Percentiles rank a stretch among this genome's conserved stretches.
Conservation (phyloP, 35 echinoderm and acorn worm species). For the Heliocidaris tuberculata region DNA sequence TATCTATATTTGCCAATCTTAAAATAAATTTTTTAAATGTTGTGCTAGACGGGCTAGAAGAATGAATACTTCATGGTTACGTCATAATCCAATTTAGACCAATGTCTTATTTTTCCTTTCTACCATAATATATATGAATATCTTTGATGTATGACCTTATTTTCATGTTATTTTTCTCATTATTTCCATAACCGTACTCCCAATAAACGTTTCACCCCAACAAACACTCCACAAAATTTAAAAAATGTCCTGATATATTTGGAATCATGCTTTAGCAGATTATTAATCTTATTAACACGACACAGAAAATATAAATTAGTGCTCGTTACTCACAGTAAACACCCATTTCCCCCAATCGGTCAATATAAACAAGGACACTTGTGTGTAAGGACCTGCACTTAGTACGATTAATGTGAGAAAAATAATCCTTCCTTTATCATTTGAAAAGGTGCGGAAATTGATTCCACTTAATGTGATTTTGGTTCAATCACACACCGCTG, state of each 20-base stretch:
- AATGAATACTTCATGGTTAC: too few species aligned
- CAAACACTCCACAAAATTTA: too few species aligned
- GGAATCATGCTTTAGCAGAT: too few species aligned
- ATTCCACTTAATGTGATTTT: slow-evolving; percentile 13
- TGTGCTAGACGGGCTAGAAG: too few species aligned
- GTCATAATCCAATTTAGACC: too few species aligned
- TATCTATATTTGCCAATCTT: too few species aligned
- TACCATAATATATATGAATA: too few species aligned
- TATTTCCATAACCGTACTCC: not conserved
- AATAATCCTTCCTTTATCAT: not conserved
- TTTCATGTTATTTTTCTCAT: not conserved
- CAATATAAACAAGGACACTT: not conserved
- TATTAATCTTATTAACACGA: not conserved
- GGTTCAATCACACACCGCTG: not conserved
- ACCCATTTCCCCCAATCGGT: not conserved
- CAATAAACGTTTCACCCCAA: too few species aligned
- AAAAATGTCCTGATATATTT: too few species aligned
- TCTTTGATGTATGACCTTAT: not conserved
- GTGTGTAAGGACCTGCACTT: slow-evolving; percentile 1
- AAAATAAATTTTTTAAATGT: too few species aligned
- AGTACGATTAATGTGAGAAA: slow-evolving; percentile 1
- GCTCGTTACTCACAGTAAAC: not conserved
- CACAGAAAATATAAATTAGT: not conserved
- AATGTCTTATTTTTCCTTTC: too few species aligned
- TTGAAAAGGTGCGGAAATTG: not conserved